A percentile compares a stretch with the other conserved stretches of the same genome.
Evolutionary conservation across 92 coral and sea anemone genomes (phyloP).

Genomic region (Parazoanthus swiftii): DNA sequence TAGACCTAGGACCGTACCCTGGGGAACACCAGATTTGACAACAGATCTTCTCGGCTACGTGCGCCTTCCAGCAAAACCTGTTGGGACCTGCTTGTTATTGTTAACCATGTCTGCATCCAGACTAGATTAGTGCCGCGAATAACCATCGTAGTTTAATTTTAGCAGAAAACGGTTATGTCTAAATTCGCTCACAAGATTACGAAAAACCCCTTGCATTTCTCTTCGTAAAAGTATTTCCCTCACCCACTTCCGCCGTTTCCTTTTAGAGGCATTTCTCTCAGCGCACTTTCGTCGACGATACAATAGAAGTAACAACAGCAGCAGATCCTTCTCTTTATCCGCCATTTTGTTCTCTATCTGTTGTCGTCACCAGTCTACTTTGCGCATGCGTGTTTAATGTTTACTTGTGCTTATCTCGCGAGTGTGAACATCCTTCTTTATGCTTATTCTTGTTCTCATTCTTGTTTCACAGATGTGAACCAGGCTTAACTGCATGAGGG

Average conservation of each 20-base stretch:
- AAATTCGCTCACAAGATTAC: not conserved
- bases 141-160: constrained; percentile 39
- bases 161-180: not conserved
- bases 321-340: not conserved
- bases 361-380: too few relatives aligned
- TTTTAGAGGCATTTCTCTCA: not conserved
- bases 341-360: not conserved
- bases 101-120: constrained; percentile 36
- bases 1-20: constrained; percentile 35
- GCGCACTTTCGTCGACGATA: not conserved
- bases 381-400: too few relatives aligned
- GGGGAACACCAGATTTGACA: constrained; percentile 43
- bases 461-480: too few relatives aligned
- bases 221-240: not conserved
- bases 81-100: constrained; percentile 31
- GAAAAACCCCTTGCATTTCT: not conserved
- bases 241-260: not conserved
- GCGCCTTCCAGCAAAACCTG: constrained; percentile 8
- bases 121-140: constrained; percentile 39
- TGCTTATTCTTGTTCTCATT: too few relatives aligned
- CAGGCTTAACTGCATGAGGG: too few relatives aligned
- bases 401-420: too few relatives aligned
- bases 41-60: constrained; percentile 16
- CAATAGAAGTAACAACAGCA: not conserved
- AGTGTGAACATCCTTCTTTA: too few relatives aligned